These are phyloP conservation scores for Bungarus multicinctus DNA, from an alignment of 2,113 vertebrate genomes.

Conservation along the genomic window DNA sequence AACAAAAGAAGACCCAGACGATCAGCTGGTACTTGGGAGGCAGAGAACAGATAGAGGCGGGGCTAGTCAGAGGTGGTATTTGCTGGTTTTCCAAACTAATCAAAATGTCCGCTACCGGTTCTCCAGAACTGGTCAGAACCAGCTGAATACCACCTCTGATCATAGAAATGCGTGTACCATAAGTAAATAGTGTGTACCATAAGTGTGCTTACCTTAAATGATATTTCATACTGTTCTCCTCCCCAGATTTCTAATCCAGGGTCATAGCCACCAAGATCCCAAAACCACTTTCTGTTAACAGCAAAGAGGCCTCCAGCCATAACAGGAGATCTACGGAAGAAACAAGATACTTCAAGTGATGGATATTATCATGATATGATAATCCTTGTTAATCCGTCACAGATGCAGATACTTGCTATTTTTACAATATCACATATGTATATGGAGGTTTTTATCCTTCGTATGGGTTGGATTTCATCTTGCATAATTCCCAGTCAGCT, in stretches of 20 bases:
- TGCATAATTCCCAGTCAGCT: not conserved
- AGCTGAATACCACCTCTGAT: too few relatives aligned
- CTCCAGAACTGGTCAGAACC: too few relatives aligned
- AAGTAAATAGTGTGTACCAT: not conserved
- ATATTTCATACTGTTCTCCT: conserved; percentile 86
- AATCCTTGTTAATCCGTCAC: not conserved
- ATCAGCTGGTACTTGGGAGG: too few relatives aligned
- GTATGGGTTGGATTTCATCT: not conserved
- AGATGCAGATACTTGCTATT: not conserved
- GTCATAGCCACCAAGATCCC: conserved; percentile 84
- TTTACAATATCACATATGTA: not conserved
- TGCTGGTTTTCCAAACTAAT: too few relatives aligned
- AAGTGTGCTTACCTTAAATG: conserved; percentile 77
- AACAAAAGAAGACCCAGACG: too few relatives aligned
- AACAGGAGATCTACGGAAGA: conserved; percentile 80
- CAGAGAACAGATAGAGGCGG: too few relatives aligned
- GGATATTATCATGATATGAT: not conserved
- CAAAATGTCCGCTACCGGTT: too few relatives aligned
- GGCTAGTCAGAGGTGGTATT: too few relatives aligned
- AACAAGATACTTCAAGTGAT: conserved; percentile 36
- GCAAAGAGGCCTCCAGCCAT: conserved; percentile 90
- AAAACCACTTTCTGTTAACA: conserved; percentile 85
- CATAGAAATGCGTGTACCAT: too few relatives aligned
- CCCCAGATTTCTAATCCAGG: conserved; percentile 86
- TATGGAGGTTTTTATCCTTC: not conserved